Evolutionary conservation across 1,140 invertebrate species (phyloP).

Genomic region (Calliopsis andreniformis): DNA sequence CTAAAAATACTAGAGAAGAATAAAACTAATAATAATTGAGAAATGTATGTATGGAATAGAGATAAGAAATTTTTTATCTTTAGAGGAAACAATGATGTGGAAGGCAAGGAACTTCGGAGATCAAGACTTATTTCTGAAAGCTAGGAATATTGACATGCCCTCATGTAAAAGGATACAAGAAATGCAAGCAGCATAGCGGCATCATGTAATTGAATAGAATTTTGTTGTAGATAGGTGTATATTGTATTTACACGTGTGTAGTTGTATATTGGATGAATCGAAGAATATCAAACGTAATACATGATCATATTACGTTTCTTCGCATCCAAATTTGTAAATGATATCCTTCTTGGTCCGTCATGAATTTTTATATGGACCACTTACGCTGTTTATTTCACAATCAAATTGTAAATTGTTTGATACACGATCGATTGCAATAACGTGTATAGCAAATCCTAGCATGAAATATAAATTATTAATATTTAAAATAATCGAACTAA

Average conservation of each 20-base stretch:
- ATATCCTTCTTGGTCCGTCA: constrained; percentile 24
- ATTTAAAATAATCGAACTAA: constrained; percentile 6
- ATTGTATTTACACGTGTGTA: constrained; percentile 60
- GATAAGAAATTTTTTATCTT: constrained; percentile 67
- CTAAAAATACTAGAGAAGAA: background rate
- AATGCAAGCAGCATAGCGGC: constrained; percentile 65
- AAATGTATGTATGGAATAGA: background rate
- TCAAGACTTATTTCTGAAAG: constrained; percentile 87
- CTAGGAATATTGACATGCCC: constrained; percentile 91
- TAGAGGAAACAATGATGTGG: constrained; percentile 93
- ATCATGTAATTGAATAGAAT: constrained; percentile 48
- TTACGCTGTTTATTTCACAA: constrained; percentile 39
- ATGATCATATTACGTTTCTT: constrained; percentile 22
- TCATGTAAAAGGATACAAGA: constrained; percentile 93
- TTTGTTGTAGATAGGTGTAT: constrained; percentile 69
- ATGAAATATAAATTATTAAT: constrained; percentile 20
- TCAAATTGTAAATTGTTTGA: constrained; percentile 42
- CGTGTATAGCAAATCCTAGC: background rate
- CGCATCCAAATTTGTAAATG: constrained; percentile 35
- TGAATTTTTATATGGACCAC: constrained; percentile 25
- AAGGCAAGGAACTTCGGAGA: constrained; percentile 93
- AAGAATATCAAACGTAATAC: constrained; percentile 38
- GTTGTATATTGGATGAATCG: constrained; percentile 39
- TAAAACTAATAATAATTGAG: background rate
- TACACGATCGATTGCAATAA: constrained; percentile 27